Evolutionary conservation across 1,140 invertebrate genomes (phyloP), one percentile per base, ranked within the genome.

Genomic region (Rhizoglyphus robini): DNA sequence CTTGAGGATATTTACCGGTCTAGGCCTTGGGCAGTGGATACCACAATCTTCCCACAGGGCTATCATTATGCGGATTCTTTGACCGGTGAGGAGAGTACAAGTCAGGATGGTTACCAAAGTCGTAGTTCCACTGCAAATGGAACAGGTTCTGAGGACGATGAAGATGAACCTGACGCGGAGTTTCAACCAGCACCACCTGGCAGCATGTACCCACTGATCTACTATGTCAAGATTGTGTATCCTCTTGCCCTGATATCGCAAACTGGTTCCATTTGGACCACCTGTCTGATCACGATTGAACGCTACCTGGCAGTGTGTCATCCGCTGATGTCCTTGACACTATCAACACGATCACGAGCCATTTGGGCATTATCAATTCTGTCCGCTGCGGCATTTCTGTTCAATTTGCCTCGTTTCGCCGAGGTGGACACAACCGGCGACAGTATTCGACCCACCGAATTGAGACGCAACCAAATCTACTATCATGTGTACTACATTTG

Each of bases 261-360:
- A 69, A 94, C 91, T 41, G 90, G 89, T 31, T 92, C 90, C 20
- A 89, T 95, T 49, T 98, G 96, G 79, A 81, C 96, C 68, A 96
- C 94, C 0, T 82, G 97, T 51, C 90, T 89, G 1, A 94, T 97
- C 41, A 96, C 94, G 0, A 81, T 96, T 69, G 94, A 98, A 76
- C 81, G 94, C 51, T 97, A 92, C 78, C 88, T 97, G 46, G 94
- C 93, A 0, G 94, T 98, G 0, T 96, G 93, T 73, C 89, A 95
- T 76, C 93, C 92, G 0, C 78, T 96, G 8, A 82, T 83, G 67
- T 90, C 91, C 0, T 81, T 88, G 49, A 86, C 86, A 0, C 81
- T 95, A 54, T 96, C 92, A 76, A 96, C 91, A 0, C 91, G 91
- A 71, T 84, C 88, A 1, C 80, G 92, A 38, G 90, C 92, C 3